Percentiles rank a stretch among this genome's conserved stretches.
Evolutionary conservation across 1,140 invertebrate species (phyloP).

Genomic region (Piezodorus guildinii): DNA sequence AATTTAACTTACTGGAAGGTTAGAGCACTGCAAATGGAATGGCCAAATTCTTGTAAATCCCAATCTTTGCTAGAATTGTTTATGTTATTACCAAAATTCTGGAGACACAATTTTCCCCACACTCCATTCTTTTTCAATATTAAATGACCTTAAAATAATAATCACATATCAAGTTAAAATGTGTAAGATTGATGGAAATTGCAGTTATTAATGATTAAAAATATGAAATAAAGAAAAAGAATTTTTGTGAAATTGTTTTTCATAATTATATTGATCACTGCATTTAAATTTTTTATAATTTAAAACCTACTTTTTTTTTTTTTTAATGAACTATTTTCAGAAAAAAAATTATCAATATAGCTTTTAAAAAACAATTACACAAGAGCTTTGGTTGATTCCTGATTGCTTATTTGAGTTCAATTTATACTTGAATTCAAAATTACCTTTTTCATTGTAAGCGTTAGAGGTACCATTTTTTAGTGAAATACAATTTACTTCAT

Average conservation of each 20-base stretch:
- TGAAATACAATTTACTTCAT: slow-evolving; percentile 59
- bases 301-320: too few species aligned
- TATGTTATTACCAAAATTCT: slow-evolving; percentile 48
- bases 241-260: too few species aligned
- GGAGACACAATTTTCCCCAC: slow-evolving; percentile 67
- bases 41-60: slow-evolving; percentile 52
- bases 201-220: neutral
- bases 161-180: slow-evolving; percentile 10
- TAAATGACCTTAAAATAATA: slow-evolving; percentile 42
- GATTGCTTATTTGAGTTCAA: too few species aligned
- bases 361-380: too few species aligned
- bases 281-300: too few species aligned
- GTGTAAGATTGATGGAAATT: too few species aligned
- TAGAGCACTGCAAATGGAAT: slow-evolving; percentile 62
- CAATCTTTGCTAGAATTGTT: slow-evolving; percentile 41
- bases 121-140: slow-evolving; percentile 60
- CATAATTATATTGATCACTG: too few species aligned
- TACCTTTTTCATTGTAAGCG: neutral
- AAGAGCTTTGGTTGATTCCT: too few species aligned
- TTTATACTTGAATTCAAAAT: too few species aligned
- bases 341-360: too few species aligned
- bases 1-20: slow-evolving; percentile 38
- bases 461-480: slow-evolving; percentile 30
- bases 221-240: too few species aligned
- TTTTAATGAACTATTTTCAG: too few species aligned